Evolutionary conservation across 2,888 invertebrate genomes (phyloP), one percentile per base, ranked within the genome.

Genomic region (Clusia tigrina): DNA sequence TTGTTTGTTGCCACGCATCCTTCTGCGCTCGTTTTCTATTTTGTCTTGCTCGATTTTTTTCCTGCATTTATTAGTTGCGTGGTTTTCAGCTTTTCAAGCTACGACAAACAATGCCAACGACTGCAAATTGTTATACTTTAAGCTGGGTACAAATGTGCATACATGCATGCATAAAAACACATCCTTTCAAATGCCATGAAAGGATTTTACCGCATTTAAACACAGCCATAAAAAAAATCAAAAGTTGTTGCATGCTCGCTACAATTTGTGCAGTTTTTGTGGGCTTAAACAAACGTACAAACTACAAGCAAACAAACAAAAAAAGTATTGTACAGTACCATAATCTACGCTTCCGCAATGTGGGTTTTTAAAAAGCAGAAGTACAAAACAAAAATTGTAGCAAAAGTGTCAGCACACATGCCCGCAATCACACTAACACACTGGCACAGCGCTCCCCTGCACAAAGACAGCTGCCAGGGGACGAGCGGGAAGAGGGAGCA

Each of bases 141-240:
- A 42, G 10, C 42, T 42, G 42, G 2, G n/a, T 17, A 65, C 70
- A 52, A 59, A 62, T 65, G 60, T 64, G 68, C 63, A 53, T 23
- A 37, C 63, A 62, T 37, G 51, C 58, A 60, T 46, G 20, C 38
- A n/a, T n/a, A 38, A 12, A 12, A 24, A 52, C 23, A 25, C 20
- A 52, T 25, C 12, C n/a, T 52, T 48, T 48, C 18, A 18, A 10
- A 6, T 48, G 6, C 20, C 63, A 25, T 15, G 10, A 15, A 42
- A 42, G n/a, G 15, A 17, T 10, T 15, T 42, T 15, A 42, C 42
- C 42, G n/a, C 42, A 42, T 42, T 42, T 42, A 5, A 42, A 42
- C 42, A 42, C 10, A 42, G 42, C n/a, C 42, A 42, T 3, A 32
- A 32, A 32, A 32, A 32, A 32, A 6, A 32, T 32, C 12, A 9